phyloP scores from a whole-genome alignment of 2,888 invertebrate genomes.

The Eristalinus sepulchralis region DNA sequence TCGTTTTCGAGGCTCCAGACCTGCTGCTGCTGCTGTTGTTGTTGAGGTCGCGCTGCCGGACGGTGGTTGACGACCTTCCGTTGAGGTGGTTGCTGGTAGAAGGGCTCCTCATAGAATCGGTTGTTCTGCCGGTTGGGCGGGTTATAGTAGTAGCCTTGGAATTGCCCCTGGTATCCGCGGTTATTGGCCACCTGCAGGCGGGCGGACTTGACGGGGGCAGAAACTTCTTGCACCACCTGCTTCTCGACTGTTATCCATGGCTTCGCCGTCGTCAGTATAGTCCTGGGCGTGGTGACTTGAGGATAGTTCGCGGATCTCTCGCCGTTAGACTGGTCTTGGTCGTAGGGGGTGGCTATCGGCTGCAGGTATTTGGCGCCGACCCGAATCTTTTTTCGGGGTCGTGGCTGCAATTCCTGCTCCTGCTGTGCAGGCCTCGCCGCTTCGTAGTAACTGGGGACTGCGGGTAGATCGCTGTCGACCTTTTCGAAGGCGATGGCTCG shows the following conservation, averaged over 20 bases:
- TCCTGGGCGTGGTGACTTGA: slow-evolving; percentile 85
- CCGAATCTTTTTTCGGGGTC: slow-evolving; percentile 77
- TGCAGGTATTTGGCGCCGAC: slow-evolving; percentile 76
- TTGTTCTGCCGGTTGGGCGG: slow-evolving; percentile 74
- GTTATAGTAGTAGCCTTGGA: slow-evolving; percentile 76
- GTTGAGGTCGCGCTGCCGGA: slow-evolving; percentile 71
- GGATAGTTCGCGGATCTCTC: slow-evolving; percentile 81
- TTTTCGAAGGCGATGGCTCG: slow-evolving; percentile 81
- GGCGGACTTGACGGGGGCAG: slow-evolving; percentile 62
- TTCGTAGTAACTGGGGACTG: slow-evolving; percentile 49
- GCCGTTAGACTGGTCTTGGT: slow-evolving; percentile 73
- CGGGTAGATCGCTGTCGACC: slow-evolving; percentile 78
- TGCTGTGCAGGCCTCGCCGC: slow-evolving; percentile 43
- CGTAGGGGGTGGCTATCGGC: slow-evolving; percentile 75
- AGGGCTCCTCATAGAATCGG: slow-evolving; percentile 74
- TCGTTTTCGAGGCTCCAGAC: slow-evolving; percentile 82
- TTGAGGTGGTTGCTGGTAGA: slow-evolving; percentile 72
- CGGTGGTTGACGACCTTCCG: slow-evolving; percentile 38
- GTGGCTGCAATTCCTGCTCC: slow-evolving; percentile 62
- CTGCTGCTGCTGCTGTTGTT: slow-evolving; percentile 78
- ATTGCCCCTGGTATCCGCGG: slow-evolving; percentile 76
- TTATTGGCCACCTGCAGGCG: slow-evolving; percentile 71
- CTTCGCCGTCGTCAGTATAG: slow-evolving; percentile 81
- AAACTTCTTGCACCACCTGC: slow-evolving; percentile 73
- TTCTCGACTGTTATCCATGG: slow-evolving; percentile 76